phyloP scores from a whole-genome alignment of 2,113 vertebrate genomes.

The Pomatorhinus ruficollis region DNA sequence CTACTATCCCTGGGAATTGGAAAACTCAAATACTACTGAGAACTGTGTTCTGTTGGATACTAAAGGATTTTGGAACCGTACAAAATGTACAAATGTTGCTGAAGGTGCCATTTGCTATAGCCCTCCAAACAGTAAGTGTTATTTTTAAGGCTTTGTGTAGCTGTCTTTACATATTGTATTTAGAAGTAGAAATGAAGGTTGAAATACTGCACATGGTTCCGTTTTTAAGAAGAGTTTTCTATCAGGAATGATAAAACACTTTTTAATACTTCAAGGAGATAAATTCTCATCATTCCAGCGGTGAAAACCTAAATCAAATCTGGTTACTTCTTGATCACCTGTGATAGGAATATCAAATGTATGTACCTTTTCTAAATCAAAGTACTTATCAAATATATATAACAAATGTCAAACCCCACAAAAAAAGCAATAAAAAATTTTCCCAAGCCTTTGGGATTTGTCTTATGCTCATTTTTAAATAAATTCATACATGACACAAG shows the following conservation, averaged over 20 bases:
- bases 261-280: background rate
- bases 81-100: conserved; percentile 70
- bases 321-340: background rate
- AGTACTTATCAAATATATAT: background rate
- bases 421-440: background rate
- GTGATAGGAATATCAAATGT: background rate
- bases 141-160: background rate
- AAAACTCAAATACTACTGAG: conserved; percentile 43
- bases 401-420: background rate
- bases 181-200: background rate
- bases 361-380: background rate
- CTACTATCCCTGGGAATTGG: conserved; percentile 72
- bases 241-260: background rate
- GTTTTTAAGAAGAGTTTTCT: background rate
- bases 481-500: background rate
- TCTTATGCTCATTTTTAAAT: background rate
- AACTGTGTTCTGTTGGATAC: conserved; percentile 82
- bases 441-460: background rate
- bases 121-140: conserved; percentile 68
- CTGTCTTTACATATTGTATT: background rate
- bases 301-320: background rate
- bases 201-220: background rate
- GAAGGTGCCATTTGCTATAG: conserved; percentile 93
- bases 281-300: background rate
- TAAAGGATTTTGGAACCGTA: conserved; percentile 81